Conservation (phyloP, 2,888 invertebrate species). For the Nephrocerus scutellatus region DNA sequence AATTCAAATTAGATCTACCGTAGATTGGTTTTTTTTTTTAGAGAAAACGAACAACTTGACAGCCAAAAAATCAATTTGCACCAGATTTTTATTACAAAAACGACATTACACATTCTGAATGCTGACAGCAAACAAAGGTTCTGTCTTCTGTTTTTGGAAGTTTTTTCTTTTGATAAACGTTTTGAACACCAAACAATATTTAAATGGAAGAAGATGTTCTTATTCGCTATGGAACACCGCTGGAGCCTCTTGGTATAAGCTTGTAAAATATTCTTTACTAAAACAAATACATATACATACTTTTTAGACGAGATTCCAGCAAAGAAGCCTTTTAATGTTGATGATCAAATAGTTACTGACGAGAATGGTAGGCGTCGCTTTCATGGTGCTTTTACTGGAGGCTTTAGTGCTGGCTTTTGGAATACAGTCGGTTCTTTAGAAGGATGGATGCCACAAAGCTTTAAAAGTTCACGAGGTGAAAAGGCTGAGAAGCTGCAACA, state of each 20-base stretch:
- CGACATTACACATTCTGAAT: too few species aligned
- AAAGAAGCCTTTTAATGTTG: conserved; percentile 69
- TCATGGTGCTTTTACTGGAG: conserved; percentile 98
- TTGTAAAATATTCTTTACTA: background rate
- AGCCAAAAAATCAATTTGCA: too few species aligned
- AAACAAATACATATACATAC: background rate
- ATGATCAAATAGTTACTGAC: conserved; percentile 87
- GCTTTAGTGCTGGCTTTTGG: conserved; percentile 94
- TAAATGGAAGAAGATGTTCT: conserved; percentile 58
- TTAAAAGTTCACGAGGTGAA: conserved; percentile 78
- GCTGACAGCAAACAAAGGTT: too few species aligned
- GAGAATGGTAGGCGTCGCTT: conserved; percentile 83
- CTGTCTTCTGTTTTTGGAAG: too few species aligned
- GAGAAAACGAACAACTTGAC: too few species aligned
- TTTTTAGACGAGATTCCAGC: conserved; percentile 66
- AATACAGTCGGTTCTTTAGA: conserved; percentile 94
- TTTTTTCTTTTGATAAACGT: too few species aligned
- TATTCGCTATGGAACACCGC: conserved; percentile 68
- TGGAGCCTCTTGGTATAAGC: conserved; percentile 67
- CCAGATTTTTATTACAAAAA: too few species aligned
- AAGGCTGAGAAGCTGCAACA: conserved; percentile 53
- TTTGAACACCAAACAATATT: too few species aligned
- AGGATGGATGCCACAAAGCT: conserved; percentile 87
- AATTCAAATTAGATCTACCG: too few species aligned
- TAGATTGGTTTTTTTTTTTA: too few species aligned